phyloP scores from a whole-genome alignment of 1,140 invertebrate species.

The Melanaphis sacchari region DNA sequence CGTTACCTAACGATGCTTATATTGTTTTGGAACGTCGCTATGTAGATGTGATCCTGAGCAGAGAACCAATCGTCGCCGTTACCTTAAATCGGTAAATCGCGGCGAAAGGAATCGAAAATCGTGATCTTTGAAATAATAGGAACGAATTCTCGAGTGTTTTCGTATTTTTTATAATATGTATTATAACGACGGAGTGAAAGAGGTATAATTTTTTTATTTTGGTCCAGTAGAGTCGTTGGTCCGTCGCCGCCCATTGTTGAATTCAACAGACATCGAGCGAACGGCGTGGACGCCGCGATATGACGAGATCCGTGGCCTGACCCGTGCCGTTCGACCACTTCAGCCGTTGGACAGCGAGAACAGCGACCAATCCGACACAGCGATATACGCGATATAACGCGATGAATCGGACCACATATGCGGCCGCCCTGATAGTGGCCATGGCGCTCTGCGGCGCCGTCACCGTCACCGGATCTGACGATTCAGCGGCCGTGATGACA shows the following conservation, averaged over 20 bases:
- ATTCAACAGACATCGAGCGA: not conserved
- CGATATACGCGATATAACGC: not conserved
- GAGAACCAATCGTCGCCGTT: not conserved
- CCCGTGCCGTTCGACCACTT: not conserved
- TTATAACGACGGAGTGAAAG: not conserved
- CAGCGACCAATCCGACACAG: not conserved
- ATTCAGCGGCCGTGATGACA: not conserved
- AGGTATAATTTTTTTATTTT: not conserved
- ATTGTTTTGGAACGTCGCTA: not conserved
- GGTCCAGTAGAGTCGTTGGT: not conserved
- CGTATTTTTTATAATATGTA: not conserved
- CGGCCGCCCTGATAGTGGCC: not conserved
- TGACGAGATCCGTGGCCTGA: not conserved
- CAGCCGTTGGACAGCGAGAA: not conserved
- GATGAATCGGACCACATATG: not conserved
- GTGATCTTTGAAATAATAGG: not conserved
- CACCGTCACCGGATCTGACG: not conserved
- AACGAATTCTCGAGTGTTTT: not conserved
- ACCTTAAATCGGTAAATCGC: not conserved
- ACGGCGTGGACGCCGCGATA: not conserved
- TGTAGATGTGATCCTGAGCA: not conserved
- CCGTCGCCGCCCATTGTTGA: not conserved
- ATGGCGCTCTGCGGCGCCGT: not conserved
- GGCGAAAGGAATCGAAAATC: too few relatives aligned
- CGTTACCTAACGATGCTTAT: not conserved